Percentiles rank a stretch among this genome's conserved stretches.
phyloP scores from a whole-genome alignment of 1,140 invertebrate genomes.

The Bombus vancouverensis region DNA sequence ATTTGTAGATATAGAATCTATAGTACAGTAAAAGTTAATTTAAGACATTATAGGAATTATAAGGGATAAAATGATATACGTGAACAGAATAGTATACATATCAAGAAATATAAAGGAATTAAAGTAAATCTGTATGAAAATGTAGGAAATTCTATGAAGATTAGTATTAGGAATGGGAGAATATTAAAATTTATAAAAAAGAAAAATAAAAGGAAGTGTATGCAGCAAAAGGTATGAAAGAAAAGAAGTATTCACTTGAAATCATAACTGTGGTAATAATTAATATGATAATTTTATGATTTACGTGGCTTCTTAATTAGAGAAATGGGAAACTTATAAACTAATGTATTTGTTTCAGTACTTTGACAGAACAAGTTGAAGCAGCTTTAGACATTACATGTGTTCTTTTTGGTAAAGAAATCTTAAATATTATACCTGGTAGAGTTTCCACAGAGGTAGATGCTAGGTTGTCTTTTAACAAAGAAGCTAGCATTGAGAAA shows the following conservation, averaged over 20 bases:
- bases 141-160: constrained; percentile 6
- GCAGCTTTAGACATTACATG: constrained; percentile 96
- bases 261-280: constrained; percentile 25
- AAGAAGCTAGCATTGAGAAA: constrained; percentile 94
- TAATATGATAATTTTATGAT: not conserved
- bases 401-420: constrained; percentile 98
- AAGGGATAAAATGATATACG: constrained; percentile 18
- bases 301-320: not conserved
- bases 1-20: constrained; percentile 22
- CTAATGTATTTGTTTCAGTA: constrained; percentile 81
- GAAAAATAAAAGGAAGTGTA: constrained; percentile 20
- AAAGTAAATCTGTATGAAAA: constrained; percentile 20
- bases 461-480: constrained; percentile 98
- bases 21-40: constrained; percentile 27
- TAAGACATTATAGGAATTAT: constrained; percentile 38
- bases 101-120: constrained; percentile 18
- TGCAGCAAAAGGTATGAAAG: not conserved
- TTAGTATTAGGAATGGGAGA: constrained; percentile 19
- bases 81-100: not conserved
- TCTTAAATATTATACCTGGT: constrained; percentile 98
- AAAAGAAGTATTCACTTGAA: not conserved
- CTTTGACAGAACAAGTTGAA: constrained; percentile 87
- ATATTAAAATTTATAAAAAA: constrained; percentile 29
- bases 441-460: constrained; percentile 99
- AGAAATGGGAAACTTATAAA: constrained; percentile 36